A percentile compares a stretch with the other conserved stretches of the same genome.
Evolutionary conservation across 1,140 invertebrate species (phyloP).

Genomic region (Magallana ariakensis): DNA sequence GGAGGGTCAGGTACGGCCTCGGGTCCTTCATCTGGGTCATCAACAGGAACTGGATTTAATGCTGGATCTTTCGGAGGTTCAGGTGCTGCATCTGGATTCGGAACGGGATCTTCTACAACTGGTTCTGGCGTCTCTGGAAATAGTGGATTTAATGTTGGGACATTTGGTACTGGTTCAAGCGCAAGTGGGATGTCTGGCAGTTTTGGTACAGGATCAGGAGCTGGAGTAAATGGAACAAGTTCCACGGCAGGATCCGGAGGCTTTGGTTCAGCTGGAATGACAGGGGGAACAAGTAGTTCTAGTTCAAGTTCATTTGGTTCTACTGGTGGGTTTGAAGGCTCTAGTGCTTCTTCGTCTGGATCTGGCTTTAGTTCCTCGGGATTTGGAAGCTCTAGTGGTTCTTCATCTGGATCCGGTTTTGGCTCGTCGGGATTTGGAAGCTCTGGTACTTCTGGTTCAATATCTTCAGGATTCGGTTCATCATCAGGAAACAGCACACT

Average conservation of each 20-base stretch:
- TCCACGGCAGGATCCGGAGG: neutral
- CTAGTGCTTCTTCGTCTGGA: neutral
- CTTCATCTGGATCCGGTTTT: conserved; percentile 6
- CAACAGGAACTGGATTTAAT: neutral
- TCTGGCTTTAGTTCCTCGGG: neutral
- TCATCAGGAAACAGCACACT: neutral
- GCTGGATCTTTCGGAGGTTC: neutral
- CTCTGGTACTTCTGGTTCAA: neutral
- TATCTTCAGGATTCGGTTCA: conserved; percentile 16
- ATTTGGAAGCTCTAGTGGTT: neutral
- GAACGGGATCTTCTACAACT: neutral
- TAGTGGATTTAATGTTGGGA: neutral
- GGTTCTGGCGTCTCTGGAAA: neutral
- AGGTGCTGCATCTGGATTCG: neutral
- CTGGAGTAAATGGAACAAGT: neutral
- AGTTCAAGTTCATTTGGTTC: conserved; percentile 9
- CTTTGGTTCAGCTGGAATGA: neutral
- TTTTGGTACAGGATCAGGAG: neutral
- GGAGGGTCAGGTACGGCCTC: neutral
- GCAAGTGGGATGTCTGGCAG: neutral
- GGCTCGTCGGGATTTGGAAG: conserved; percentile 26
- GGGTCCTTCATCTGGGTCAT: neutral
- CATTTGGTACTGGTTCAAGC: conserved; percentile 6
- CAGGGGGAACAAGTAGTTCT: conserved; percentile 14
- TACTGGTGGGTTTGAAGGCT: neutral